Conservation (phyloP, 2,797 vertebrate genomes). For the Champsocephalus esox region DNA sequence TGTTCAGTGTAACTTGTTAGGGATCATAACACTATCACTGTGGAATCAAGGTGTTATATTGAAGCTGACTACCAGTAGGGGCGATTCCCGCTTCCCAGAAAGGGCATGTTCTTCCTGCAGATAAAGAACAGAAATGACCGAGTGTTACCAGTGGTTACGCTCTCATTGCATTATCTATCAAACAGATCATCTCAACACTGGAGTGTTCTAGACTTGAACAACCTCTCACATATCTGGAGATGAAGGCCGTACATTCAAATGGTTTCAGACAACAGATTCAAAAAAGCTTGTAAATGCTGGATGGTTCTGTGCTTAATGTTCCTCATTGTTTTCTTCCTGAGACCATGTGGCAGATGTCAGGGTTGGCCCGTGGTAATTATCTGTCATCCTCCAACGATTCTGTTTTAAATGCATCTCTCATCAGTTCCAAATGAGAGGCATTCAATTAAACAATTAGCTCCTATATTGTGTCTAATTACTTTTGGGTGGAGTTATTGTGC, state of each 20-base stretch:
- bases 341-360: slow-evolving; percentile 41
- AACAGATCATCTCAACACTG: background rate
- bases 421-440: slow-evolving; percentile 52
- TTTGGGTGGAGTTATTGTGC: slow-evolving; percentile 40
- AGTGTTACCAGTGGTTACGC: background rate
- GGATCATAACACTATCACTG: background rate
- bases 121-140: background rate
- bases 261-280: background rate
- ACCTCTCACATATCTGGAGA: too few species aligned
- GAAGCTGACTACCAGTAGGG: background rate
- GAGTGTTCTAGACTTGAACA: background rate
- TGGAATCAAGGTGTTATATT: background rate
- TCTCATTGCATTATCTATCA: background rate
- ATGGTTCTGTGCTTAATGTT: slow-evolving; percentile 19
- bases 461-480: slow-evolving; percentile 59
- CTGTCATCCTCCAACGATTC: slow-evolving; percentile 44
- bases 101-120: background rate
- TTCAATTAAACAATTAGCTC: slow-evolving; percentile 60
- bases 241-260: background rate
- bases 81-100: background rate
- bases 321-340: slow-evolving; percentile 6
- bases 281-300: background rate
- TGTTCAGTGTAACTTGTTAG: background rate
- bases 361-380: slow-evolving; percentile 14
- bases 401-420: slow-evolving; percentile 39